phyloP scores from a whole-genome alignment of 2,113 vertebrate species.

The Eupsittula cactorum region DNA sequence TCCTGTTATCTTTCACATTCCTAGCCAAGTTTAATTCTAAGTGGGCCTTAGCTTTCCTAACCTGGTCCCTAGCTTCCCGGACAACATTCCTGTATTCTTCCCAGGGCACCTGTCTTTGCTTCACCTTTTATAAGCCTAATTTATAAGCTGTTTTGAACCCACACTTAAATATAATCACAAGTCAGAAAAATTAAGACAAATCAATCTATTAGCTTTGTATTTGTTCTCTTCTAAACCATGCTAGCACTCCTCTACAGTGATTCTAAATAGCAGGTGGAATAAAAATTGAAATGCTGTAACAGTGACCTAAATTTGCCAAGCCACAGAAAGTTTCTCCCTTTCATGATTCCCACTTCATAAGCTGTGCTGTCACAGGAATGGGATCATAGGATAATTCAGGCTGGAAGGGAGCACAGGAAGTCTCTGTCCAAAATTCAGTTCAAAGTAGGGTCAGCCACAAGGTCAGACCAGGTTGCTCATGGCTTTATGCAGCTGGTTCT shows the following conservation, averaged over 20 bases:
- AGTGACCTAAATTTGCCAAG: neutral
- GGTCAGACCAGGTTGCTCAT: neutral
- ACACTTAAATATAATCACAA: neutral
- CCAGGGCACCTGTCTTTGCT: too few relatives aligned
- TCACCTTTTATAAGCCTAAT: neutral
- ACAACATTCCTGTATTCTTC: too few relatives aligned
- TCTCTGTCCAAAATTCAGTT: neutral
- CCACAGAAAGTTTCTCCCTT: neutral
- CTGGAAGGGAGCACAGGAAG: neutral
- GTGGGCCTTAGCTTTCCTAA: too few relatives aligned
- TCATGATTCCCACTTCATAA: neutral
- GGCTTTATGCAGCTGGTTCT: neutral
- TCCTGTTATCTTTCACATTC: too few relatives aligned
- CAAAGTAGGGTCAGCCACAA: neutral
- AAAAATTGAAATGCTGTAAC: neutral
- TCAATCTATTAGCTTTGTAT: neutral
- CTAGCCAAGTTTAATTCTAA: too few relatives aligned
- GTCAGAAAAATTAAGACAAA: neutral
- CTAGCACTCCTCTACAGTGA: neutral
- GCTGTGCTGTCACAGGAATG: neutral
- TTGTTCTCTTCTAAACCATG: neutral
- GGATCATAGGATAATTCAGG: neutral
- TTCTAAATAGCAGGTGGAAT: neutral
- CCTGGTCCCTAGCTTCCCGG: too few relatives aligned
- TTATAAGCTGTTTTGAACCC: neutral